phyloP scores from a whole-genome alignment of 2,797 vertebrate genomes.

The Hafferia zeledoni region DNA sequence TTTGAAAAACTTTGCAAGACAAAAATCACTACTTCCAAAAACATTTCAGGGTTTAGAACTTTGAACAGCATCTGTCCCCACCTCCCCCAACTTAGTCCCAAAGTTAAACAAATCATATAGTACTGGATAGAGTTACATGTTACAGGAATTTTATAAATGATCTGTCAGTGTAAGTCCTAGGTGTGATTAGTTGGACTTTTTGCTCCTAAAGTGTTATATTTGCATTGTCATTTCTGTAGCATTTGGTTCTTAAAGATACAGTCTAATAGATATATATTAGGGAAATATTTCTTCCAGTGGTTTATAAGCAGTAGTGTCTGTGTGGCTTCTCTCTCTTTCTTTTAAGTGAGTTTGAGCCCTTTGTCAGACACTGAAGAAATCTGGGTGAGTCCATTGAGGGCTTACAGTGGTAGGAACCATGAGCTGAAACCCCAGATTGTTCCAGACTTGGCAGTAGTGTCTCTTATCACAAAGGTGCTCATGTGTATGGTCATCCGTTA shows the following conservation, averaged over 20 bases:
- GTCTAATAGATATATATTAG: background rate
- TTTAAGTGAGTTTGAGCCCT: background rate
- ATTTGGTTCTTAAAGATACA: background rate
- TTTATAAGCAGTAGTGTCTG: background rate
- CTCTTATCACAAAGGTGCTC: background rate
- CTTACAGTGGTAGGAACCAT: background rate
- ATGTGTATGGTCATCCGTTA: background rate
- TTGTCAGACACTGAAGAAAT: background rate
- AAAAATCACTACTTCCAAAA: background rate
- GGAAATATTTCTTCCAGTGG: background rate
- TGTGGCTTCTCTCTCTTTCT: background rate
- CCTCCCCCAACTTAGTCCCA: constrained; percentile 31
- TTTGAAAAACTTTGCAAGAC: background rate
- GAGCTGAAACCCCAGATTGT: background rate
- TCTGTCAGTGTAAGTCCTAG: constrained; percentile 32
- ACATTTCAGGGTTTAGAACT: background rate
- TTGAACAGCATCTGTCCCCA: constrained; percentile 25
- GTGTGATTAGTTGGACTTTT: background rate
- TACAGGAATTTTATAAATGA: constrained; percentile 55
- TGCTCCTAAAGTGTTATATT: constrained; percentile 43
- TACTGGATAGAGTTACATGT: constrained; percentile 46
- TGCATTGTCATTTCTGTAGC: background rate
- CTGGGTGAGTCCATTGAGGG: background rate
- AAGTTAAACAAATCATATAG: constrained; percentile 65
- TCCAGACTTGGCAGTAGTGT: background rate